Percentiles rank a stretch among this genome's conserved stretches.
phyloP scores from a whole-genome alignment of 2,113 vertebrate genomes.

The Carassius gibelio region DNA sequence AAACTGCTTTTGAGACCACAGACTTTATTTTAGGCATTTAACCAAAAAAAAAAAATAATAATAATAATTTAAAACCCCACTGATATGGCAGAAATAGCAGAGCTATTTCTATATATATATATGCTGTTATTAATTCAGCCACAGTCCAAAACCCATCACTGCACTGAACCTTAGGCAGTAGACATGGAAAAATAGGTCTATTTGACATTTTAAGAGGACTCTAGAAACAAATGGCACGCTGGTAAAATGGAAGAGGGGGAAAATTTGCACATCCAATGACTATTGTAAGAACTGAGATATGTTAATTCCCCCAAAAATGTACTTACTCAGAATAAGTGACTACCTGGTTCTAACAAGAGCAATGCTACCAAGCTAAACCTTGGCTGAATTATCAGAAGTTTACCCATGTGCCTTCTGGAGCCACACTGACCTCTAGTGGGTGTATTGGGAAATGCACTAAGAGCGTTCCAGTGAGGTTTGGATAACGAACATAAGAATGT shows the following conservation, averaged over 20 bases:
- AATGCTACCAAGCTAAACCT: background rate
- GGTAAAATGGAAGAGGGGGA: background rate
- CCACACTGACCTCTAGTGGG: conserved; percentile 56
- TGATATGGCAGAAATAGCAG: background rate
- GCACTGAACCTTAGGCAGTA: background rate
- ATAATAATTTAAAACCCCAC: background rate
- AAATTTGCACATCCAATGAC: background rate
- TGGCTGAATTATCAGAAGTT: background rate
- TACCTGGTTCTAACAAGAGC: background rate
- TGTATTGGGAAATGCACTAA: too few species aligned
- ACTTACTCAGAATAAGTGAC: background rate
- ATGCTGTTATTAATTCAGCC: too few species aligned
- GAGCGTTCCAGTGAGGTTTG: background rate
- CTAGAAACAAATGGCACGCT: background rate
- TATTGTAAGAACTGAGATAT: too few species aligned
- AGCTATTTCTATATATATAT: background rate
- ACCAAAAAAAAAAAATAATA: too few species aligned
- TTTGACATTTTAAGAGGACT: background rate
- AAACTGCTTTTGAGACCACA: too few species aligned
- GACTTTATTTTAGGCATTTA: background rate
- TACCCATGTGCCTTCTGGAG: conserved; percentile 21
- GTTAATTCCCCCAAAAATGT: background rate
- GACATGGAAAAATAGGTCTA: background rate
- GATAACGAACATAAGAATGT: background rate
- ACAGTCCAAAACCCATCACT: background rate